These are phyloP conservation scores for Neoascia interrupta DNA, from an alignment of 2,888 invertebrate species.

Conservation along the genomic window DNA sequence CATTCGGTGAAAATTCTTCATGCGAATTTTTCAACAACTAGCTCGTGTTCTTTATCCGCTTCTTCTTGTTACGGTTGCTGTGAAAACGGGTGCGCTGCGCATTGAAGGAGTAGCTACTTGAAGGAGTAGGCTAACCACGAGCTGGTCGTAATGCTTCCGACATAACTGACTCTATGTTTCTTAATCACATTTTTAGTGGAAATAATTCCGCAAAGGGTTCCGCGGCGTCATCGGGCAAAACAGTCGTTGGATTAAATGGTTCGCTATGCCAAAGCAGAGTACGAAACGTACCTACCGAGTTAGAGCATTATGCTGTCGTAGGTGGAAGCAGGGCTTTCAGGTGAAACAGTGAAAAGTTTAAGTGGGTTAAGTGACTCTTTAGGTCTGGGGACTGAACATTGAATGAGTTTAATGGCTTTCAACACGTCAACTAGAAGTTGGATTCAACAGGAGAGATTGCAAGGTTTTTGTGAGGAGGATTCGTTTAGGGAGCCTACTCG, in stretches of 20 bases:
- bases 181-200: constrained; percentile 24
- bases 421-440: constrained; percentile 45
- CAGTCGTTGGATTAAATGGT: constrained; percentile 10
- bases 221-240: background rate
- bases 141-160: constrained; percentile 19
- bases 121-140: background rate
- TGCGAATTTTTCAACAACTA: constrained; percentile 51
- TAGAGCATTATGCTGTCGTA: background rate
- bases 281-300: background rate
- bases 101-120: background rate
- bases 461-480: background rate
- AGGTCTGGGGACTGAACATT: constrained; percentile 20
- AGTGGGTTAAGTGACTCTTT: constrained; percentile 36
- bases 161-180: constrained; percentile 23
- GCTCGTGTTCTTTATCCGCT: background rate
- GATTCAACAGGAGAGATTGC: constrained; percentile 53
- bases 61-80: constrained; percentile 7
- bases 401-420: constrained; percentile 51
- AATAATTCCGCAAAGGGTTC: background rate
- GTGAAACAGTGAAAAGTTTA: constrained; percentile 22
- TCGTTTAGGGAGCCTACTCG: no score
- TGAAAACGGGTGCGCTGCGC: background rate
- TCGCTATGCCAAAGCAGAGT: background rate
- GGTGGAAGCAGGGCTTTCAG: constrained; percentile 5
- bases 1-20: constrained; percentile 50